phyloP scores from a whole-genome alignment of 2,797 vertebrate species.

The Eremophila alpestris region DNA sequence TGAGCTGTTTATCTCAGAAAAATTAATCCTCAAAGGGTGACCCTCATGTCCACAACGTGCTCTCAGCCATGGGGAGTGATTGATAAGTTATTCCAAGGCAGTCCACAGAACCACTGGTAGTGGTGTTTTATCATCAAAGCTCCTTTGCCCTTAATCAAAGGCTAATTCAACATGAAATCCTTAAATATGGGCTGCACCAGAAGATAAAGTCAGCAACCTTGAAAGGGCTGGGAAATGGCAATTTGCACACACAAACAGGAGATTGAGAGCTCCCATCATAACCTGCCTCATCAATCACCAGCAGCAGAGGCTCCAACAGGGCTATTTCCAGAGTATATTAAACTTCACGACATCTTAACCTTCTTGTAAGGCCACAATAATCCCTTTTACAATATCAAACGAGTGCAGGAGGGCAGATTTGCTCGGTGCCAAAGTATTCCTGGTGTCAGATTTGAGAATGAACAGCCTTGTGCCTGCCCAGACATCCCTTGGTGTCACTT shows the following conservation, averaged over 20 bases:
- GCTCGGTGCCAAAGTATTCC: background rate
- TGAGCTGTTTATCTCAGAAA: conserved; percentile 18
- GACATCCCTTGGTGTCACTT: background rate
- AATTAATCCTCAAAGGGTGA: conserved; percentile 30
- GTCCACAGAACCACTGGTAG: background rate
- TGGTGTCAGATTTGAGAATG: background rate
- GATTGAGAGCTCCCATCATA: conserved; percentile 45
- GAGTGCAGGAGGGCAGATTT: conserved; percentile 18
- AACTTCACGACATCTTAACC: conserved; percentile 51
- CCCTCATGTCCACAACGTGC: background rate
- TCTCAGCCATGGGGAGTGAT: background rate
- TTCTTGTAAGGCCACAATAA: conserved; percentile 36
- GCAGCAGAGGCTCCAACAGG: background rate
- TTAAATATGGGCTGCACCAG: background rate
- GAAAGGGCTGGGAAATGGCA: conserved; percentile 17
- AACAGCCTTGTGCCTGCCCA: background rate
- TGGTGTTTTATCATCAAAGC: conserved; percentile 40
- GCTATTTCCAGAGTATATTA: conserved; percentile 42
- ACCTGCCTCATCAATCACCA: conserved; percentile 39
- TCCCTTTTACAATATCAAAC: conserved; percentile 16
- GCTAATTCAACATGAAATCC: conserved; percentile 52
- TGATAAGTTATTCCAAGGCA: background rate
- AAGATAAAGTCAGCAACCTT: conserved; percentile 41
- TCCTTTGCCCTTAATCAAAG: conserved; percentile 55
- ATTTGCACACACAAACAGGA: conserved; percentile 51